Base-by-base conservation (phyloP, 2,113 vertebrate species). In the Podocnemis expansa region DNA sequence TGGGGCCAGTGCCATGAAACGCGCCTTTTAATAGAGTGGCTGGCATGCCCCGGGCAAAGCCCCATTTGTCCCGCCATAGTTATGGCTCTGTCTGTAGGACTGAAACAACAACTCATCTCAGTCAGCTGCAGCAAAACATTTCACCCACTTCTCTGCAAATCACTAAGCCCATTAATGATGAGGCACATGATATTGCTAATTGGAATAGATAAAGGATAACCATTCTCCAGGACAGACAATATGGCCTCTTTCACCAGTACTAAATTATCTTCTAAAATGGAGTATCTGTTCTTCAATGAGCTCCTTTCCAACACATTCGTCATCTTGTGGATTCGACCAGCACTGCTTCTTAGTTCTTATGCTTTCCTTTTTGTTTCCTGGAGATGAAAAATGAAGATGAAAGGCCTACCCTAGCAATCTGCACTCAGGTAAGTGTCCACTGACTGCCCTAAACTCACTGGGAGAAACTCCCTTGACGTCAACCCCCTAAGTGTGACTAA, bases 261-360 rank as follows among this genome's bases (percentile, higher is more conserved):
- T 83, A 76, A 76, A 43, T 87, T 49, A 21, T 78, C 45, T 52
- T 78, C 11, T 47, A 14, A 83, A 7, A 1, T 17, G 2, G 3
- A 24, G 6, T 58, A 2, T 31, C 82, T 22, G 25, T 45, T 63
- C 41, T 21, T 5, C 43, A 17, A 47, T 84, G 0, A 73, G 31
- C 11, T n/a, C 4, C 51, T 63, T 38, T 10, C n/a, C 63, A 29
- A 34, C 58, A 91, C 0, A 0, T 51, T 89, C 0, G 0, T 12
- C 0, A 0, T 12, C 2, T 49, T 47, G 41, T 24, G 63, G 25
- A 73, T 8, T 6, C 19, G 67, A 47, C 10, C 29, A 0, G 1
- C 0, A 0, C 13, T 45, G 17, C 45, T 52, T 83, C 78, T 86
- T 47, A 47, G 47, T 47, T 47, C 47, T 47, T 2, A 0, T 27